Evolutionary conservation across 2,113 vertebrate genomes (phyloP), one percentile per base, ranked within the genome.

Genomic region (Chloropsis cyanopogon): DNA sequence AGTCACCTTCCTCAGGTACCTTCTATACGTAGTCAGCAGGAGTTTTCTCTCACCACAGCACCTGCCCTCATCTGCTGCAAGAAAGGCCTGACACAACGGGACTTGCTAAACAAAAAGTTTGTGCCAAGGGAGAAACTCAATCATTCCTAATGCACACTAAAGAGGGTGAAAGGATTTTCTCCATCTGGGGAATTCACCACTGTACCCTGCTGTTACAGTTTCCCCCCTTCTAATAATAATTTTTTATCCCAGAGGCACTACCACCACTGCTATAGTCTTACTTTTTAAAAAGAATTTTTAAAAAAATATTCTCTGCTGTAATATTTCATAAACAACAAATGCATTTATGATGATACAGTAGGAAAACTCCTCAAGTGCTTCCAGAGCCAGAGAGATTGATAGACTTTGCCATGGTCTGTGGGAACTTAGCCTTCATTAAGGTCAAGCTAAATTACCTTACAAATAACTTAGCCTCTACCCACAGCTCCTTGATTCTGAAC

Each of bases 381-480:
- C 76, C 57, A 88, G 17, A 84, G 50, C 31, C 63, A 93, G 56
- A 37, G 64, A 97, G 92, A 93, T 69, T 92, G 85, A 97, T 85
- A 66, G 93, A 89, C 52, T 93, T 70, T 86, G 72, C 77, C 23
- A 49, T 22, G 53, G 69, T 77, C 91, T 86, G 47, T 46, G 56
- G 59, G 84, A 95, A 64, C 80, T 90, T 49, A 65, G 42, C 76
- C 49, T 82, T 94, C 90, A 69, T 90, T 96, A 97, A 93, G 72
- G 84, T 92, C 86, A 93, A 93, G 35, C 61, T 82, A 95, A 95
- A 97, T 96, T 92, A 90, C 79, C 59, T 95, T 75, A 87, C 82
- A 86, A 95, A 94, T 91, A 95, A 96, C 92, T 97, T 82, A 91
- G 49, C 64, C 85, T 82, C 61, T 83, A 90, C 54, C 56, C 6